Percentiles rank a stretch among this genome's conserved stretches.
Conservation (phyloP, 2,113 vertebrate species). For the Hemichromis elongatus region DNA sequence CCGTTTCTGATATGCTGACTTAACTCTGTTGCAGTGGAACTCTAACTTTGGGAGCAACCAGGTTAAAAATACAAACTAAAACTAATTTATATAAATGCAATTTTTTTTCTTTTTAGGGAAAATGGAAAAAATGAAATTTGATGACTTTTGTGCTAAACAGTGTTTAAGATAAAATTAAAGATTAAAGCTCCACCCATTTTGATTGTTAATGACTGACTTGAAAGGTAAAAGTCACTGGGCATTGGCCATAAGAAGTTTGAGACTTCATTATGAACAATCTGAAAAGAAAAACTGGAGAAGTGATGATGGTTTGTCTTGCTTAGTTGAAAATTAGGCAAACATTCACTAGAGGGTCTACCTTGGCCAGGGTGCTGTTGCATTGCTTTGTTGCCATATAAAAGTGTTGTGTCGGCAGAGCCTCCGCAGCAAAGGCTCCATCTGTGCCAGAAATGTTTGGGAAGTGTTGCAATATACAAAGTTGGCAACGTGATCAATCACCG, state of each 20-base stretch:
- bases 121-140: background rate
- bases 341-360: slow-evolving; percentile 49
- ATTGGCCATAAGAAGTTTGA: background rate
- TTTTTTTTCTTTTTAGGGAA: background rate
- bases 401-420: slow-evolving; percentile 10
- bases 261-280: background rate
- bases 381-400: slow-evolving; percentile 60
- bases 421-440: background rate
- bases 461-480: slow-evolving; percentile 26
- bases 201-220: background rate
- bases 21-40: background rate
- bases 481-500: slow-evolving; percentile 12
- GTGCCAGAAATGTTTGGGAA: slow-evolving; percentile 3
- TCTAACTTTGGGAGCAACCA: background rate
- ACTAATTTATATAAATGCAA: background rate
- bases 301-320: background rate
- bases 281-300: background rate
- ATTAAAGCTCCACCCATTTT: background rate
- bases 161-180: background rate
- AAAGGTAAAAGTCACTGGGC: background rate
- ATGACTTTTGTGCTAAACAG: background rate
- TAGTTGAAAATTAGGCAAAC: slow-evolving; percentile 5
- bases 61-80: background rate
- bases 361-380: slow-evolving; percentile 55
- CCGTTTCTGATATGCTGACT: background rate